phyloP scores from a whole-genome alignment of 2,113 vertebrate species.

The Scomber japonicus region DNA sequence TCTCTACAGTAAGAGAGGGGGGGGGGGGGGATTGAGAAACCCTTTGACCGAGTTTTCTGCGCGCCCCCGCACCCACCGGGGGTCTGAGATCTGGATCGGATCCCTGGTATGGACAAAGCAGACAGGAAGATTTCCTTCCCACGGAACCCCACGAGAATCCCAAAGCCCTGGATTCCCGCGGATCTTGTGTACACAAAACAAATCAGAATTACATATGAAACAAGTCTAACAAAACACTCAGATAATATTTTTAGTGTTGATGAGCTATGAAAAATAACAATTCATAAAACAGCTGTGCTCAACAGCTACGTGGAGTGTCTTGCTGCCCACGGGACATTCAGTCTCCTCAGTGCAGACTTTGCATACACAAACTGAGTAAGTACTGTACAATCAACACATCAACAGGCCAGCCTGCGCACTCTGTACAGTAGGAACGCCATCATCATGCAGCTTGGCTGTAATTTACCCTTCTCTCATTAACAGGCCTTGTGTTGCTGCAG shows the following conservation, averaged over 20 bases:
- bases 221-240: background rate
- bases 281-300: slow-evolving; percentile 12
- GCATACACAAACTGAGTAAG: background rate
- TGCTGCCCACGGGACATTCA: background rate
- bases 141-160: slow-evolving; percentile 56
- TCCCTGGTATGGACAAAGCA: slow-evolving; percentile 70
- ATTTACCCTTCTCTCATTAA: slow-evolving; percentile 60
- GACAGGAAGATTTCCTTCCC: slow-evolving; percentile 72
- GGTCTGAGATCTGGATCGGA: slow-evolving; percentile 68
- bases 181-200: slow-evolving; percentile 1
- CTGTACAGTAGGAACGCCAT: slow-evolving; percentile 22
- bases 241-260: background rate
- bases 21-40: slow-evolving; percentile 29
- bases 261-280: background rate
- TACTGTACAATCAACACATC: slow-evolving; percentile 27
- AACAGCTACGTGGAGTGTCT: background rate
- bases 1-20: background rate
- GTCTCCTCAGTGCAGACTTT: background rate
- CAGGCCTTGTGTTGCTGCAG: slow-evolving; percentile 8
- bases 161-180: slow-evolving; percentile 25
- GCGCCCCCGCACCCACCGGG: slow-evolving; percentile 56
- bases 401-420: background rate
- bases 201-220: slow-evolving; percentile 6
- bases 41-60: slow-evolving; percentile 74
- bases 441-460: slow-evolving; percentile 33